Percentiles rank a stretch among this genome's conserved stretches.
These are phyloP conservation scores for Microtus oregoni DNA, from an alignment of 2,113 vertebrate genomes.

Conservation along the genomic window DNA sequence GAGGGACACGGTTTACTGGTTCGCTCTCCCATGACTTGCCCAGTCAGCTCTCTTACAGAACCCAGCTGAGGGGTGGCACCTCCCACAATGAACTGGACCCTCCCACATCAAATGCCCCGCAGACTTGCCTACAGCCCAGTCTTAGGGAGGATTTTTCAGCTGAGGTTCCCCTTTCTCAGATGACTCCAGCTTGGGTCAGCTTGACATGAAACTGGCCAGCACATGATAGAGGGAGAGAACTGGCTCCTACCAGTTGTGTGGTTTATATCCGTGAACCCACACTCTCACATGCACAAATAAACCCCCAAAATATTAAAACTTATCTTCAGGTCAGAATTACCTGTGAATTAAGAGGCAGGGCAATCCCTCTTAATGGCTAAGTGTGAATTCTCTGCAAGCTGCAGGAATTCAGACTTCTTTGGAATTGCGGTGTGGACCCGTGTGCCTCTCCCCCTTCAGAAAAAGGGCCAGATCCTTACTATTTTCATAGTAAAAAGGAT, in stretches of 20 bases:
- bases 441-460: neutral
- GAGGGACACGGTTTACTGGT: neutral
- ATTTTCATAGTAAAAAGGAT: slow-evolving; percentile 16
- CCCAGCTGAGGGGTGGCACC: neutral
- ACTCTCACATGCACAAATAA: neutral
- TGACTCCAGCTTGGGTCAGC: neutral
- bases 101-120: neutral
- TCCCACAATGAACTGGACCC: neutral
- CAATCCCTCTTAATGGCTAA: neutral
- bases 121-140: neutral
- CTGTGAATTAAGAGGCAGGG: neutral
- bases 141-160: neutral
- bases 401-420: neutral
- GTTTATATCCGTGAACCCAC: neutral
- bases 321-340: neutral
- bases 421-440: neutral
- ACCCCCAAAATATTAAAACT: neutral
- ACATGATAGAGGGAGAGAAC: neutral
- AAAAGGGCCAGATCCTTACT: slow-evolving; percentile 4
- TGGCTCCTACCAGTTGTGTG: neutral
- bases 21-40: neutral
- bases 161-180: too few relatives aligned
- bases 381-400: neutral
- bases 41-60: neutral
- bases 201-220: neutral